Evolutionary conservation across 2,888 invertebrate species (phyloP), one percentile per base, ranked within the genome.

Genomic region (Apamea crenata): DNA sequence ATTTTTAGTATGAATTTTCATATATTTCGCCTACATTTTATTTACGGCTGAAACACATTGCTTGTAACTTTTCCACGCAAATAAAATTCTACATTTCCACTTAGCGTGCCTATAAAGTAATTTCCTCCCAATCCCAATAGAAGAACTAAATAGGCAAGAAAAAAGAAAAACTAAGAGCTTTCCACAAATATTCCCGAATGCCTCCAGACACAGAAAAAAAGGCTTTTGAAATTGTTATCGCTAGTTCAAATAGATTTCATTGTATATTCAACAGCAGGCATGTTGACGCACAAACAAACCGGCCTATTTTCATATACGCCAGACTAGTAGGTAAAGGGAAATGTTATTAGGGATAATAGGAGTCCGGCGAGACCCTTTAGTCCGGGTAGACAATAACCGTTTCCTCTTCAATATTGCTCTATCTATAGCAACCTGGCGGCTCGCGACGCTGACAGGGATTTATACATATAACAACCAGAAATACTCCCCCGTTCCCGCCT

Each of bases 281-380:
- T 82, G 85, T 85, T 78, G 80, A 81, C 82, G 80, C 80, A 85
- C 82, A 87, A 87, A 86, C 82, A 89, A 89, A 90, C 83, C 78
- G 78, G 88, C 79, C 88, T 89, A 89, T 90, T 89, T 87, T 88
- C 89, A 85, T 89, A 90, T 88, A 89, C 74, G 84, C 72, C 70
- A 81, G 83, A 83, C 82, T 86, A 86, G 85, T 87, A 87, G 89
- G 89, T 88, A 90, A 88, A 91, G 89, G 91, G 86, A 91, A 91
- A 92, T 89, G 91, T 92, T 93, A 93, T 93, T 93, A 91, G 89
- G 91, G 89, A 91, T 92, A 92, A 93, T 91, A 92, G 88, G 90
- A 90, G 91, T 89, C 91, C 92, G 87, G 86, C 84, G 91, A 89
- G 93, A 90, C 89, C 92, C 89, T 91, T 90, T 91, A 89, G 90